Evolutionary conservation across 1,140 invertebrate genomes (phyloP), one percentile per base, ranked within the genome.

Genomic region (Panagrolaimus sp.): DNA sequence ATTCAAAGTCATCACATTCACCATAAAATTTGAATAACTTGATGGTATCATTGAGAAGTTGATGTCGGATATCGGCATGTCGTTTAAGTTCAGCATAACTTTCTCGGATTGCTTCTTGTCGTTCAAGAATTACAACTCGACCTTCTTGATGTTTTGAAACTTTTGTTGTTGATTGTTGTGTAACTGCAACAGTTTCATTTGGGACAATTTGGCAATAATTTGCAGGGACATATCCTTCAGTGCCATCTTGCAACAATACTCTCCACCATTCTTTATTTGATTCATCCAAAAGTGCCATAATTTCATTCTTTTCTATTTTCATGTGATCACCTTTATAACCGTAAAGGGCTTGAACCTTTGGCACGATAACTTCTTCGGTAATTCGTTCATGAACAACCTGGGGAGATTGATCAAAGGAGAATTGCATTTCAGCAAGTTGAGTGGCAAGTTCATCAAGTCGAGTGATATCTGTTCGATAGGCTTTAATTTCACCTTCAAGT

Each of bases 201-300:
- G 93, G 68, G 55, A 96, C 89, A 84, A 96, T 92, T 32, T 90
- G 88, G 0, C 98, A 92, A 84, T 98, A 98, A 84, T 96, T 97
- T 0, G 94, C 93, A 0, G 96, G 96, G 1, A 96, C 94, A 85
- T 96, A 98, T 12, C 95, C 95, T 80, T 97, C 94, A 5, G 69
- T 65, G 0, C 93, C 91, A 80, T 93, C 92, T 0, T 88, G 88
- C 85, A 94, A 96, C 14, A 93, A 86, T 5, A 97, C 91, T 77
- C 91, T 92, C 96, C 96, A 98, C 95, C 96, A 98, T 84, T 98
- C 96, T 0, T 89, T 88, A 84, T 97, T 98, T 0, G 92, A 96
- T 85, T 95, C 94, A 78, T 90, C 92, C 58, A 97, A 86, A 1
- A 98, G 85, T 77, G 94, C 90, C 90, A 98, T 92, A 3, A 89